Evolutionary conservation across 2,888 invertebrate genomes (phyloP).

Genomic region (Monoplex corrugatus): DNA sequence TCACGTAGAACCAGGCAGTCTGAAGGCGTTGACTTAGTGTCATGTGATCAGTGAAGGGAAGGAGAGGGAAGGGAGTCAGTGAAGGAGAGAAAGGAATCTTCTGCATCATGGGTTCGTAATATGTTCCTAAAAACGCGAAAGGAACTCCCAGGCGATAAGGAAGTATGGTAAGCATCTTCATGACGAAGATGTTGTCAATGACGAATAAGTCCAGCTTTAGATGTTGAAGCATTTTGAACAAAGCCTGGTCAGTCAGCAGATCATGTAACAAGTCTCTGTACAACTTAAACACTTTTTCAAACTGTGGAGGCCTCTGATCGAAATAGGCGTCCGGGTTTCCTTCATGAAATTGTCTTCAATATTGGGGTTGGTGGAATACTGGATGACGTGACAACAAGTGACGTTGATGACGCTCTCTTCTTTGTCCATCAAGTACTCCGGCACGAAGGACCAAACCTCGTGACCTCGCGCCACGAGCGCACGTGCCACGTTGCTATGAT

Average conservation of each 20-base stretch:
- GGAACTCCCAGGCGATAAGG: constrained; percentile 47
- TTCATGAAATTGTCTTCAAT: constrained; percentile 40
- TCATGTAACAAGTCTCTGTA: too few species aligned
- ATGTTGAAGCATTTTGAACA: constrained; percentile 1
- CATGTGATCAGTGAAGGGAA: constrained; percentile 7
- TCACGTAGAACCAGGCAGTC: too few species aligned
- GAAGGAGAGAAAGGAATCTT: constrained; percentile 43
- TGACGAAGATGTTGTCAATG: constrained; percentile 26
- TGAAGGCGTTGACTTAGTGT: constrained; percentile 40
- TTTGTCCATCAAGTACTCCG: constrained; percentile 46
- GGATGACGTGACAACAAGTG: constrained; percentile 40
- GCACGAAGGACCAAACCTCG: constrained; percentile 53
- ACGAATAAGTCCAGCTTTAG: constrained; percentile 50
- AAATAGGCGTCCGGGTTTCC: constrained; percentile 47
- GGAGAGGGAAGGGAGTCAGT: constrained; percentile 24
- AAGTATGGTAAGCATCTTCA: constrained; percentile 40
- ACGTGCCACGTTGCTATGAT: constrained; percentile 52
- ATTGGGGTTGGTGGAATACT: constrained; percentile 35
- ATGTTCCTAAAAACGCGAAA: constrained; percentile 47
- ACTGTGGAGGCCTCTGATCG: not conserved
- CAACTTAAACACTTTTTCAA: not conserved
- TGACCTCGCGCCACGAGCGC: constrained; percentile 47
- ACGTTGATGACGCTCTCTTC: constrained; percentile 43
- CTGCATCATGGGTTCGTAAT: constrained; percentile 15
- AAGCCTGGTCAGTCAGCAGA: not conserved